Evolutionary conservation across 1,140 invertebrate species (phyloP), one percentile per base, ranked within the genome.

Genomic region (Danaus melanippus): DNA sequence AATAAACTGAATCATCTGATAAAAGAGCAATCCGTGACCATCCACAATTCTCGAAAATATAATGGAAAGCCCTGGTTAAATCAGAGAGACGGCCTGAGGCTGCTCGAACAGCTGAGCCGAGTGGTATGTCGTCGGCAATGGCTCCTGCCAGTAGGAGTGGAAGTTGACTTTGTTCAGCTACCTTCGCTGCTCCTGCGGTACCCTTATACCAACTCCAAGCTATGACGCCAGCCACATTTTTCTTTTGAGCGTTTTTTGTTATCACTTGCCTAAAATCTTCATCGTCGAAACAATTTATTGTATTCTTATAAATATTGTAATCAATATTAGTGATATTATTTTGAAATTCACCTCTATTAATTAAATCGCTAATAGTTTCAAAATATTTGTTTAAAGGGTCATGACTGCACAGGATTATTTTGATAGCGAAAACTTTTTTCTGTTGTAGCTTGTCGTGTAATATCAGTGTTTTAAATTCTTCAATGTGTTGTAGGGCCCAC

Each of bases 11-110:
- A 41, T 46, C 10, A 40, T 57, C 56, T 1, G 56, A 57, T 11
- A 57, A 45, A 39, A 57, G 12, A 10, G 44, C 49, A 10, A 57
- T 6, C 39, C 56, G 56, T 8, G 44, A 17, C 56, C 56, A 57
- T 1, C 40, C 39, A 41, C 56, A 57, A 46, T 40, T 12, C n/a
- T 42, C 1, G 0, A 32, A 32, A 32, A 32, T 32, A 7, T 32
- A 32, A 32, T 32, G 21, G 21, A 32, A 32, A 32, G 21, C 21
- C 6, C 21, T 32, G 2, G 21, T 32, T 32, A 32, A 8, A 32
- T 32, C 21, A 8, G 21, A 57, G 12, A 10, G 47, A 21, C 42
- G 21, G 1, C 42, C 55, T 5, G 48, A 12, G 12, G 48, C n/a
- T 10, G 55, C 10, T 12, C 43, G 39, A 12, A 50, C 48, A 8